phyloP scores from a whole-genome alignment of 2,888 invertebrate species.

The Caenorhabditis plicata region DNA sequence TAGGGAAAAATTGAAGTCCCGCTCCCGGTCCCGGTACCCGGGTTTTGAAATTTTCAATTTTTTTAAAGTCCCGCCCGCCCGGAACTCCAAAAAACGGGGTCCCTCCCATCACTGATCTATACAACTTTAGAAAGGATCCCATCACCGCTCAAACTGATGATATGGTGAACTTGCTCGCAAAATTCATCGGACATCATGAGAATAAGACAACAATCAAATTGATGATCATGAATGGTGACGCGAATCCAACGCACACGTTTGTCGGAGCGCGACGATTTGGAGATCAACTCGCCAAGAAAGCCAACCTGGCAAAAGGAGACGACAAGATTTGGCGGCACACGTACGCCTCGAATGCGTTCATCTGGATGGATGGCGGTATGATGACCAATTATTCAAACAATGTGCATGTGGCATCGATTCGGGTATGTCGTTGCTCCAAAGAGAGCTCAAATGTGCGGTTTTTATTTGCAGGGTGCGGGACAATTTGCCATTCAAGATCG shows the following conservation, averaged over 20 bases:
- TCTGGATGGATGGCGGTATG: slow-evolving; percentile 35
- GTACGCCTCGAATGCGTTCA: slow-evolving; percentile 29
- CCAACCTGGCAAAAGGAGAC: slow-evolving; percentile 17
- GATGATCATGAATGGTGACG: slow-evolving; percentile 52
- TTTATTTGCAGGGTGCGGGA: slow-evolving; percentile 34
- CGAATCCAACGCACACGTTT: slow-evolving; percentile 39
- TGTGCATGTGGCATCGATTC: slow-evolving; percentile 25
- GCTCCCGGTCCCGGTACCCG: no score
- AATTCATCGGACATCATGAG: no score
- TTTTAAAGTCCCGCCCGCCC: no score
- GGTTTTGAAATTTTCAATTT: no score
- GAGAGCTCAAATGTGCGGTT: neutral
- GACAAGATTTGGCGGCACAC: slow-evolving; percentile 36
- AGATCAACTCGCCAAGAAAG: slow-evolving; percentile 14
- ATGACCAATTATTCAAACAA: slow-evolving; percentile 22
- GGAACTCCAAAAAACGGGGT: no score
- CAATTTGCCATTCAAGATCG: slow-evolving; percentile 34
- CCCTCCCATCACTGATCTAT: no score
- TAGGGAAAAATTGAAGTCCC: no score
- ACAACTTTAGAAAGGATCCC: slow-evolving; percentile 13
- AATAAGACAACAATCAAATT: slow-evolving; percentile 17
- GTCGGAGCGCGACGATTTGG: slow-evolving; percentile 48
- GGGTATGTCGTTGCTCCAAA: slow-evolving; percentile 11
- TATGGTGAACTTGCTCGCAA: no score
- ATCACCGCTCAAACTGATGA: slow-evolving; percentile 14